phyloP scores from a whole-genome alignment of 1,140 invertebrate species.

The Ceratina calcarata region DNA sequence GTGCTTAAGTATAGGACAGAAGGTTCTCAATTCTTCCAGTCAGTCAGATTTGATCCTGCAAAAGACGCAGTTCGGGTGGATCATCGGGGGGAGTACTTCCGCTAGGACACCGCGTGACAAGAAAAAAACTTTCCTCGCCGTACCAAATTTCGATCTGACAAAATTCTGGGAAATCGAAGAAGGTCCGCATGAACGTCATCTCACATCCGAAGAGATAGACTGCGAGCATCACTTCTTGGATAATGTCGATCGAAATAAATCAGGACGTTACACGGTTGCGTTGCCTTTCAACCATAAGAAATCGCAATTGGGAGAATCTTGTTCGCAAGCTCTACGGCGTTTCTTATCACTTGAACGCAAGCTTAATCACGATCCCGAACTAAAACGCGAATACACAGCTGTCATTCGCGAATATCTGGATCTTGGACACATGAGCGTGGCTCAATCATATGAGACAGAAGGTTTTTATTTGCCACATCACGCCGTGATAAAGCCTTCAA shows the following conservation, averaged over 20 bases:
- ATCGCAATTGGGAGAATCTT: constrained; percentile 45
- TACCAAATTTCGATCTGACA: background rate
- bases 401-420: constrained; percentile 71
- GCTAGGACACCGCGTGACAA: no score
- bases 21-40: background rate
- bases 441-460: background rate
- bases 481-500: background rate
- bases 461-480: constrained; percentile 5
- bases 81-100: background rate
- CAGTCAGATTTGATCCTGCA: background rate
- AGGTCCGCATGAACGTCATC: no score
- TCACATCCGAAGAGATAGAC: no score
- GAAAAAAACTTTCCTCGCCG: background rate
- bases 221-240: no score
- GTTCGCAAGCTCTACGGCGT: constrained; percentile 35
- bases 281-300: constrained; percentile 9
- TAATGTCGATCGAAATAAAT: no score
- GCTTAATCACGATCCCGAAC: no score
- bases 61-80: constrained; percentile 13
- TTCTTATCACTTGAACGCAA: constrained; percentile 37
- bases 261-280: background rate
- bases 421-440: constrained; percentile 70
- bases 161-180: no score
- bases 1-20: background rate
- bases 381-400: constrained; percentile 50